phyloP scores from a whole-genome alignment of 2,113 vertebrate species.

The Orthochromis malagaraziensis region DNA sequence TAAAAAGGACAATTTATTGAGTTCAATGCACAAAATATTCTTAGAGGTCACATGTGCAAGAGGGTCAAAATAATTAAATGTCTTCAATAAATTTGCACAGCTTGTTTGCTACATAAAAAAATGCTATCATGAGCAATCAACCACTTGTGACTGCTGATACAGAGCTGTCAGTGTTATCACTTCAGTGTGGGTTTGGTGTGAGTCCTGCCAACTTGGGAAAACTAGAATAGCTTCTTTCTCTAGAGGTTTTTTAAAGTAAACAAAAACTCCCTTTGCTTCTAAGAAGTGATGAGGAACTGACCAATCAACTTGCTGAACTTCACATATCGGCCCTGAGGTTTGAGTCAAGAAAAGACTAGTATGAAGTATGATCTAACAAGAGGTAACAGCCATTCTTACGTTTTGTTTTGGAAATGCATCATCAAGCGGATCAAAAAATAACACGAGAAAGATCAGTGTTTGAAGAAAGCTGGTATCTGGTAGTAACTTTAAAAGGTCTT shows the following conservation, averaged over 20 bases:
- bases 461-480: not conserved
- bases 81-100: not conserved
- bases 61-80: not conserved
- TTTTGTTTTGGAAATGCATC: not conserved
- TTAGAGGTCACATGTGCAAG: not conserved
- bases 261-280: not conserved
- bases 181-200: not conserved
- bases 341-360: not conserved
- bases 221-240: not conserved
- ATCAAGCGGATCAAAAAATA: not conserved
- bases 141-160: not conserved
- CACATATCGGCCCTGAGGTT: not conserved
- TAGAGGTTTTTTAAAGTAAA: not conserved
- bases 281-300: constrained; percentile 28
- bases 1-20: not conserved
- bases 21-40: not conserved
- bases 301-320: not conserved
- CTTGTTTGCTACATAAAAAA: not conserved
- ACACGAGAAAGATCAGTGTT: not conserved
- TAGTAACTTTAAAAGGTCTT: not conserved
- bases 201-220: not conserved
- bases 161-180: not conserved
- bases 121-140: not conserved
- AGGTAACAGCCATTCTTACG: not conserved
- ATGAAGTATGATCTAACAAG: not conserved